A percentile compares a stretch with the other conserved stretches of the same genome.
Evolutionary conservation across 2,113 vertebrate genomes (phyloP).

Genomic region (Alligator mississippiensis): DNA sequence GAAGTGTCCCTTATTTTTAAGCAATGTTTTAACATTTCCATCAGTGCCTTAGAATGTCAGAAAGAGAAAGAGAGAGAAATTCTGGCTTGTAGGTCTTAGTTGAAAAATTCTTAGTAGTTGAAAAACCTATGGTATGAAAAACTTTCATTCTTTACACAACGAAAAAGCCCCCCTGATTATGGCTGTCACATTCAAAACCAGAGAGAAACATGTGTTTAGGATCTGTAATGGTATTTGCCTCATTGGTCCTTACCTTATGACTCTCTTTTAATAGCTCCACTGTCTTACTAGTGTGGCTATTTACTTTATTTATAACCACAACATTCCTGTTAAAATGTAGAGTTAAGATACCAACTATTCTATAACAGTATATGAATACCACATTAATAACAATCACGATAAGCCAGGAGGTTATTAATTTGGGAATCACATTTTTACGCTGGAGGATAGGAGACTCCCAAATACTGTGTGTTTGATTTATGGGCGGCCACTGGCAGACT

Average conservation of each 20-base stretch:
- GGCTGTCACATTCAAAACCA: background rate
- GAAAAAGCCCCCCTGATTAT: background rate
- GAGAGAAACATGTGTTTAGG: slow-evolving; percentile 15
- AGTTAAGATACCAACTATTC: background rate
- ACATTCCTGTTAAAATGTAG: background rate
- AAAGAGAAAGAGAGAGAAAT: background rate
- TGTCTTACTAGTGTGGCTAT: background rate
- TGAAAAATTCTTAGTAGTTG: background rate
- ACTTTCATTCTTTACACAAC: background rate
- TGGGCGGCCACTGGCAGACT: accelerated
- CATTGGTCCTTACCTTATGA: background rate
- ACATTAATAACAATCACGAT: background rate
- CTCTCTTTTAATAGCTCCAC: background rate
- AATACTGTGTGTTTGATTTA: accelerated
- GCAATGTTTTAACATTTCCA: accelerated
- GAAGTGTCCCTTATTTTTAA: background rate
- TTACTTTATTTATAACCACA: background rate
- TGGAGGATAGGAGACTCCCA: background rate
- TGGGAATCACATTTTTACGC: background rate
- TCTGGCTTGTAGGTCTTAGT: background rate
- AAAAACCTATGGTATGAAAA: background rate
- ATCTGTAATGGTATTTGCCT: background rate
- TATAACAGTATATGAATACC: background rate
- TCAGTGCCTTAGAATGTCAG: background rate
- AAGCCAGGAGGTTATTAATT: background rate